Evolutionary conservation across 1,140 invertebrate genomes (phyloP), one percentile per base, ranked within the genome.

Genomic region (Lordiphosa mommai): DNA sequence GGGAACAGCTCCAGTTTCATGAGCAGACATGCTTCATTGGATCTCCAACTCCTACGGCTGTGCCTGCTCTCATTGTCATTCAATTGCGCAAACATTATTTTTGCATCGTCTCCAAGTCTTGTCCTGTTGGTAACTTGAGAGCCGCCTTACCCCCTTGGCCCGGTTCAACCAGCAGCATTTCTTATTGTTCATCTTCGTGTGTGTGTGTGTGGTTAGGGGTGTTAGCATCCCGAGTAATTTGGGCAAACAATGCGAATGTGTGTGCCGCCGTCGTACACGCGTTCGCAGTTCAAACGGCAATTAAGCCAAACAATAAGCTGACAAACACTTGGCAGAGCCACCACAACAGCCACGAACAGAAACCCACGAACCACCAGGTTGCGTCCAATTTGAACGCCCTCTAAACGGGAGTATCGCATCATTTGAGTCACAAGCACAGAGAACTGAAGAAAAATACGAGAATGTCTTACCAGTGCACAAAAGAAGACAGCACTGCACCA

Each of bases 61-160:
- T 27, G 8, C 33, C 29, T 23, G 34, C 30, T 48, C 30, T 12
- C 73, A 72, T 77, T 77, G 72, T 77, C 68, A 55, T 80, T 82
- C 74, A 70, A 80, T 79, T 79, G 74, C 73, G 64, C 69, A 77
- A 77, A 77, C 74, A 77, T 79, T 74, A 79, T 79, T 68, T 68
- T 50, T 51, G 64, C 64, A 68, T 67, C 51, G 20, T 23, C 40
- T 8, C n/a, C 20, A 17, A 23, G 10, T 38, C 36, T 38, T n/a
- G 13, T 16, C 36, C 43, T 36, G 37, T 32, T 36, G 51, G 73
- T 77, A 76, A 76, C 69, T 76, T 64, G 72, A 76, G 66, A 76
- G 61, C 46, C 59, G 69, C 56, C 40, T 59, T 67, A 79, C 65
- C 74, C 73, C 72, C 55, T 72, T 43, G 13, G 34, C 46, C 34